Percentiles rank a stretch among this genome's conserved stretches.
These are phyloP conservation scores for Pyrocoelia pectoralis DNA, from an alignment of 2,888 invertebrate genomes.

Conservation along the genomic window DNA sequence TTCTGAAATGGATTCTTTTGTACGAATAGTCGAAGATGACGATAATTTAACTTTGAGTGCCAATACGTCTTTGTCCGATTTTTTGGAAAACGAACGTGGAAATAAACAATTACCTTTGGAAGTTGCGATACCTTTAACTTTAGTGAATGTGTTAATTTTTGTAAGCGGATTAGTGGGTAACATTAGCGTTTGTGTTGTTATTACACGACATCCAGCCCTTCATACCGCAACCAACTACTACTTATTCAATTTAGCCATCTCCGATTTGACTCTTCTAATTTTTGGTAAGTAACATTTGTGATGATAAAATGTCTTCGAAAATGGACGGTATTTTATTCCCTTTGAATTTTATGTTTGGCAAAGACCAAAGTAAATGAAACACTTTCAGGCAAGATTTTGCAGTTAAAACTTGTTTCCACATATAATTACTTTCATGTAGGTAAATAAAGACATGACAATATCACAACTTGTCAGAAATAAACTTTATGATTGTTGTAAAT, in stretches of 20 bases:
- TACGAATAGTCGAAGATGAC: background rate
- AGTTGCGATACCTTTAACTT: slow-evolving; percentile 65
- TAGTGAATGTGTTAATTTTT: slow-evolving; percentile 79
- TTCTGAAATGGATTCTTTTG: background rate
- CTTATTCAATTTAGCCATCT: slow-evolving; percentile 86
- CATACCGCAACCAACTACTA: slow-evolving; percentile 94
- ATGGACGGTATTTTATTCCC: no score
- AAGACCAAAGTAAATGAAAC: no score
- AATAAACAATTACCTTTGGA: slow-evolving; percentile 53
- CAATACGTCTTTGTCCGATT: slow-evolving; percentile 36
- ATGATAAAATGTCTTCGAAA: no score
- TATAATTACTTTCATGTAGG: no score
- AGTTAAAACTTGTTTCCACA: no score
- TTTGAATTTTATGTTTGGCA: no score
- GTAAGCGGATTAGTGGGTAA: slow-evolving; percentile 87
- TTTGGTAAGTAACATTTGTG: slow-evolving; percentile 86
- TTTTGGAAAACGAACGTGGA: slow-evolving; percentile 48
- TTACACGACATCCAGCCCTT: slow-evolving; percentile 80
- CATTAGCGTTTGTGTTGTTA: slow-evolving; percentile 84
- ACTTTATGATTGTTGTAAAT: no score
- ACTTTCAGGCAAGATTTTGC: no score
- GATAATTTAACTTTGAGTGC: slow-evolving; percentile 8
- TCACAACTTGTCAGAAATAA: no score
- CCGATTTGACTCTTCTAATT: slow-evolving; percentile 81
- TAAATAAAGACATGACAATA: no score